Evolutionary conservation across 2,797 vertebrate genomes (phyloP).

Genomic region (Podarcis siculus): DNA sequence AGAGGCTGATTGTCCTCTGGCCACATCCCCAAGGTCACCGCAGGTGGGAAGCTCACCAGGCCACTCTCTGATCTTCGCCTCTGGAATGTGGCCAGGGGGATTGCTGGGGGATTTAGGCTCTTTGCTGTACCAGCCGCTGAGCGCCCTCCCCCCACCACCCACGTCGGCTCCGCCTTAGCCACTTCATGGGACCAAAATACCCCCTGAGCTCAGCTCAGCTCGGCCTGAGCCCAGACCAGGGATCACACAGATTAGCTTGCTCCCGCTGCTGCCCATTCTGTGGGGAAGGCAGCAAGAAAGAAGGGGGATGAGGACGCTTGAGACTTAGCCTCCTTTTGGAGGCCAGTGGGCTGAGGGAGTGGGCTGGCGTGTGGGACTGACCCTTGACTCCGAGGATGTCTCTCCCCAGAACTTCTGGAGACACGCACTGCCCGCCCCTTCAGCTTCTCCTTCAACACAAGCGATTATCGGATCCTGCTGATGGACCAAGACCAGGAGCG

Average conservation of each 20-base stretch:
- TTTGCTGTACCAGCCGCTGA: constrained; percentile 36
- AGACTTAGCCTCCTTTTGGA: not conserved
- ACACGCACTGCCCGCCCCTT: constrained; percentile 84
- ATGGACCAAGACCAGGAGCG: constrained; percentile 90
- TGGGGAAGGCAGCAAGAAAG: not conserved
- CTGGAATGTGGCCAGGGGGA: constrained; percentile 32
- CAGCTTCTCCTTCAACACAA: constrained; percentile 88
- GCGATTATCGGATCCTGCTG: constrained; percentile 86
- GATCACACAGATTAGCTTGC: constrained; percentile 38
- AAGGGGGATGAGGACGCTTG: not conserved
- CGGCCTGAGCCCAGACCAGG: not conserved
- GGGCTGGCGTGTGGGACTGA: not conserved
- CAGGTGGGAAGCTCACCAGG: constrained; percentile 17
- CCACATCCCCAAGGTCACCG: constrained; percentile 34
- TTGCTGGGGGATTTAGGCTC: constrained; percentile 32
- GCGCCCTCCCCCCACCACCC: not conserved
- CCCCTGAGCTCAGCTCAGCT: constrained; percentile 35
- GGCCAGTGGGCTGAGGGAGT: no score
- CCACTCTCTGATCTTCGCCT: constrained; percentile 24
- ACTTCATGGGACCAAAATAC: constrained; percentile 47
- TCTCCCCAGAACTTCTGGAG: constrained; percentile 82
- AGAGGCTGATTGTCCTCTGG: not conserved
- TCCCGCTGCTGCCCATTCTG: constrained; percentile 48
- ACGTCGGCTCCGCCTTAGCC: constrained; percentile 29
- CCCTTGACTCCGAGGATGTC: not conserved